Base-by-base conservation (phyloP, 2,113 vertebrate species). In the Sarotherodon lohbergeri region DNA sequence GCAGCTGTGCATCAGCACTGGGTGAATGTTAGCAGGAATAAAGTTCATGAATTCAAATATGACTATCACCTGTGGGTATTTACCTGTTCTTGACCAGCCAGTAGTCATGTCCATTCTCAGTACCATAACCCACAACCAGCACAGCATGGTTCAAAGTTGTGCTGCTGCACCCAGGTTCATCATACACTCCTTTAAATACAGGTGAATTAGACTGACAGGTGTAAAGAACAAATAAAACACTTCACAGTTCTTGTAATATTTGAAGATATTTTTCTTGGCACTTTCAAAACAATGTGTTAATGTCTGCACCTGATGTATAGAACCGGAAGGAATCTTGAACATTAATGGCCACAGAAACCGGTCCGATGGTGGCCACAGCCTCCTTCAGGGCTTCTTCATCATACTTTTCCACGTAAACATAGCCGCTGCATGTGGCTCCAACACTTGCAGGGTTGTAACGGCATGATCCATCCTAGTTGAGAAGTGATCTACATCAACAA, bases 331-430 rank as follows among this genome's bases (percentile, higher is more conserved):
- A 95, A 0, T 0, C 0, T 96, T 94, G 86, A 27, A 27, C 24
- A 27, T 27, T 27, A 27, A 27, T 3, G 3, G 27, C 27, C 27
- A 27, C 27, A 3, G 32, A 34, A 34, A 34, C 32, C 32, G 32
- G 32, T 34, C 97, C 96, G 1, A 96, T 57, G 1, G 95, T 96
- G 87, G 96, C 96, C 90, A 97, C 95, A 3, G 97, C 97, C 68
- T 96, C 89, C 90, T 96, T 71, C 73, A 97, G 92, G 8, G 93
- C 94, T 0, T 54, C 79, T 76, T 97, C 97, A 17, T 95, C 89
- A 4, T 88, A 90, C 2, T 27, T 13, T 2, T 7, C n/a, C 11
- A 97, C 66, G 9, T 95, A 94, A 11, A 93, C 91, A 11, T 90
- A 96, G 24, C 96, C 95, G 2, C 94, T 92, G 93, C 96, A 96